phyloP scores from a whole-genome alignment of 2,113 vertebrate species.

The Paratilapia polleni region DNA sequence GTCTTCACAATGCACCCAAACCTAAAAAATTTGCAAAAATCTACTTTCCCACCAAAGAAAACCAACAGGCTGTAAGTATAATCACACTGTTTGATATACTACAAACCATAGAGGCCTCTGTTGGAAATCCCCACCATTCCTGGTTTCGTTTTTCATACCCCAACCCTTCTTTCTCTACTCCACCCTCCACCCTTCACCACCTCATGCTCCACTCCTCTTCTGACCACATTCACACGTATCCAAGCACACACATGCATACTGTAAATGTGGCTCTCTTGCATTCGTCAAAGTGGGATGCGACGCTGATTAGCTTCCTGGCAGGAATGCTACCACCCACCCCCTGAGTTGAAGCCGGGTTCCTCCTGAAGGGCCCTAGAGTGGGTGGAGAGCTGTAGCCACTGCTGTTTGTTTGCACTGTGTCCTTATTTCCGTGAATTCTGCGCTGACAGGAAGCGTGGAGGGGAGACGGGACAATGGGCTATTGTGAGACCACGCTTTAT shows the following conservation, averaged over 20 bases:
- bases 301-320: slow-evolving; percentile 80
- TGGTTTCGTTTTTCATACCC: slow-evolving; percentile 44
- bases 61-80: slow-evolving; percentile 15
- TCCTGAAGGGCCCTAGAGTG: slow-evolving; percentile 55
- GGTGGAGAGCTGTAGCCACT: slow-evolving; percentile 67
- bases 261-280: slow-evolving; percentile 24
- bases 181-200: slow-evolving; percentile 31
- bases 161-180: slow-evolving; percentile 2
- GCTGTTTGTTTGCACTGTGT: slow-evolving; percentile 83
- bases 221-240: slow-evolving; percentile 37
- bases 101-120: slow-evolving; percentile 42
- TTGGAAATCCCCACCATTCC: slow-evolving; percentile 63
- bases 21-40: slow-evolving; percentile 21
- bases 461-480: slow-evolving; percentile 81
- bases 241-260: slow-evolving; percentile 1
- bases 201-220: slow-evolving; percentile 15
- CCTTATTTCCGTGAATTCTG: slow-evolving; percentile 85
- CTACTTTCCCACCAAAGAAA: slow-evolving; percentile 40
- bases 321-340: slow-evolving; percentile 50
- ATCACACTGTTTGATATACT: slow-evolving; percentile 39
- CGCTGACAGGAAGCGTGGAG: slow-evolving; percentile 76
- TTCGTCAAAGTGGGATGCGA: slow-evolving; percentile 56
- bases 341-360: slow-evolving; percentile 50
- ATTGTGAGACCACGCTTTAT: slow-evolving; percentile 77
- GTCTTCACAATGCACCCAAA: slow-evolving; percentile 10